Conservation (phyloP, 2,797 vertebrate genomes). For the Coccyzus lansbergi region DNA sequence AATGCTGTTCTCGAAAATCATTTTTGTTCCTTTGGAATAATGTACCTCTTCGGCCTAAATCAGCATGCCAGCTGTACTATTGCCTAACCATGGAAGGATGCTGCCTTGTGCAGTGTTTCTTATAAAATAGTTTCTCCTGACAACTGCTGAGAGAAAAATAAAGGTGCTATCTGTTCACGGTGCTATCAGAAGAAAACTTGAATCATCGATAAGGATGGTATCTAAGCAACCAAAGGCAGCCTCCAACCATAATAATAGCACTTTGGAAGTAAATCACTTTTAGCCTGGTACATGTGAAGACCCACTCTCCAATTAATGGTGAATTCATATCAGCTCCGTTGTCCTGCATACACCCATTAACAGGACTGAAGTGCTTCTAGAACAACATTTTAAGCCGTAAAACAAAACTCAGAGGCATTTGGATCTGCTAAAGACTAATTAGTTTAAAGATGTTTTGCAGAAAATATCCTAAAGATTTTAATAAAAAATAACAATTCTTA, state of each 20-base stretch:
- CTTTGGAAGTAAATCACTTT: conserved; percentile 39
- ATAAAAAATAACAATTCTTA: not conserved
- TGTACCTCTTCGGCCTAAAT: not conserved
- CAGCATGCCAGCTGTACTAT: not conserved
- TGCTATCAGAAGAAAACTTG: conserved; percentile 29
- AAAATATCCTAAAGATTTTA: not conserved
- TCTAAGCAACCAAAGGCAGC: conserved; percentile 61
- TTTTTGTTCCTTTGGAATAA: not conserved
- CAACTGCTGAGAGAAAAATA: not conserved
- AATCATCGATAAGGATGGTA: conserved; percentile 61
- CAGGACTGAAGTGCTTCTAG: not conserved
- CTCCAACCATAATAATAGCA: conserved; percentile 36
- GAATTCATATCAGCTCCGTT: conserved; percentile 3
- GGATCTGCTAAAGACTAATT: not conserved
- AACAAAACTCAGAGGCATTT: not conserved
- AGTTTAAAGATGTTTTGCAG: not conserved
- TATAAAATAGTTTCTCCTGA: conserved; percentile 17
- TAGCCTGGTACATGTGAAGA: not conserved
- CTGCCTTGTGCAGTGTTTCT: not conserved
- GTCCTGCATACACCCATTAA: conserved; percentile 1
- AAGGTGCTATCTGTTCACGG: conserved; percentile 14
- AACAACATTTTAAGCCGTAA: not conserved
- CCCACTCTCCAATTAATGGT: not conserved
- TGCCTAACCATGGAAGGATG: not conserved
- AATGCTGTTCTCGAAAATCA: not conserved